Conservation (phyloP, 1,140 invertebrate genomes). For the Phortica variegata region DNA sequence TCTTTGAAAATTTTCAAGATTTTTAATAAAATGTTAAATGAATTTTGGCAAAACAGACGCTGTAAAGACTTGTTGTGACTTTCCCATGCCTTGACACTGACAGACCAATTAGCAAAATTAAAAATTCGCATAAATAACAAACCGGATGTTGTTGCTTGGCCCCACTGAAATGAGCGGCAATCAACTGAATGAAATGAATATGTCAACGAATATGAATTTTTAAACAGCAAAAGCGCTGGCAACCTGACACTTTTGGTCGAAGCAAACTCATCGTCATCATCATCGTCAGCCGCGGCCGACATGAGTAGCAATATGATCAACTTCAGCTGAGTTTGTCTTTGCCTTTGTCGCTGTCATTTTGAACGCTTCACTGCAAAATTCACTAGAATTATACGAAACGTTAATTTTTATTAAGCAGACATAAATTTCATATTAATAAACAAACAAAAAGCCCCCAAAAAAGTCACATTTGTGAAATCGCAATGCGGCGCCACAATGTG, state of each 20-base stretch:
- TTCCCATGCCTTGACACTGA: too few species aligned
- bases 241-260: too few species aligned
- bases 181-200: too few species aligned
- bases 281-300: too few species aligned
- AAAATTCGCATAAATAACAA: slow-evolving; percentile 20
- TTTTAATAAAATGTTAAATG: too few species aligned
- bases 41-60: too few species aligned
- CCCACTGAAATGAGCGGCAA: slow-evolving; percentile 24
- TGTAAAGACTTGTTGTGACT: too few species aligned
- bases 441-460: slow-evolving; percentile 8
- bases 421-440: slow-evolving; percentile 45
- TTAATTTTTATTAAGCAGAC: slow-evolving; percentile 54
- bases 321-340: too few species aligned
- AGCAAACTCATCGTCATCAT: too few species aligned
- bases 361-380: slow-evolving; percentile 42
- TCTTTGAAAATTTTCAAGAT: too few species aligned
- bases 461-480: too few species aligned
- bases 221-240: slow-evolving; percentile 35
- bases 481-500: slow-evolving; percentile 29
- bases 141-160: slow-evolving; percentile 42
- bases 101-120: slow-evolving; percentile 52
- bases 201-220: slow-evolving; percentile 32
- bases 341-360: slow-evolving; percentile 17
- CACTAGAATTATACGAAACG: slow-evolving; percentile 50
- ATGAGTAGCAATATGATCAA: too few species aligned